Evolutionary conservation across 2,113 vertebrate genomes (phyloP), one percentile per base, ranked within the genome.

Genomic region (Corvus moneduloides): DNA sequence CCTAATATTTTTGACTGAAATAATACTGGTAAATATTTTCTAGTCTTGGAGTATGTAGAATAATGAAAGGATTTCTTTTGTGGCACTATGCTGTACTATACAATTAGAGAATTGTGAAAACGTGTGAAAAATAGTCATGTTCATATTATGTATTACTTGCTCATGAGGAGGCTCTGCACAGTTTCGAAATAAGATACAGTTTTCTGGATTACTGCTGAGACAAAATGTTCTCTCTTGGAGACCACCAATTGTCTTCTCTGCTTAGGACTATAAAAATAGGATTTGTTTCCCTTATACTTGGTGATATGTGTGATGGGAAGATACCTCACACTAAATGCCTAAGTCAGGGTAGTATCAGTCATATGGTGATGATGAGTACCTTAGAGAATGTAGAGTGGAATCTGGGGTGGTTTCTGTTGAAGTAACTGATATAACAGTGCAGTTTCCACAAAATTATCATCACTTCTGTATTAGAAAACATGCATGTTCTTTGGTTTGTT

Each of bases 51-150:
- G 7, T 22, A 46, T 13, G 13, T 35, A 72, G 32, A 27, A 56
- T 20, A 88, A 72, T 54, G 33, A 76, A 52, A 59, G 2, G 1
- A 84, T 41, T 2, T 66, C 0, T 67, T 76, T 69, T 62, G 21
- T 69, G 28, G 2, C 3, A 6, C 62, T 84, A 39, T 59, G 22
- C 3, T 63, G 9, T 58, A 51, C 7, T 48, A 28, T 62, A 46
- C 2, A 33, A 26, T 37, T 62, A 61, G 8, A 69, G 15, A 13
- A 73, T 79, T 64, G 41, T 30, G 49, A 80, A 95, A 82, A 83
- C 0, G 0, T n/a, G 19, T 43, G 26, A 84, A 46, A 79, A 87
- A 69, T 16, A 20, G 17, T 58, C 1, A 1, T 48, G 19, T 23
- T 51, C 43, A 11, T 59, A 32, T 35, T 73, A 48, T 55, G 13